Percentiles rank a stretch among this genome's conserved stretches.
Evolutionary conservation across 2,888 invertebrate species (phyloP).

Genomic region (Cheilosia variabilis): DNA sequence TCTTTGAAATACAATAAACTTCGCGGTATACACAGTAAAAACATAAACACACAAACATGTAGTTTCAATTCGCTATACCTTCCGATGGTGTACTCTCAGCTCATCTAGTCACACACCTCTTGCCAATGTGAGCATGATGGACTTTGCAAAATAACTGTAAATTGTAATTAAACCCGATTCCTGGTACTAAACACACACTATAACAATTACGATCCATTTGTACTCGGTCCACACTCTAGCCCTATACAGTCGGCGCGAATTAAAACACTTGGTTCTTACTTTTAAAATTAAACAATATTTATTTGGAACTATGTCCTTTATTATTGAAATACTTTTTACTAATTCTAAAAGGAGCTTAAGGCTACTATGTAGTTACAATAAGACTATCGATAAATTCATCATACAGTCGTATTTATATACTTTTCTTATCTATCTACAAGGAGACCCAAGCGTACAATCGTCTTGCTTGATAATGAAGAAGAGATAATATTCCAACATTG

Average conservation of each 20-base stretch:
- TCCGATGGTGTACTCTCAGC: not conserved
- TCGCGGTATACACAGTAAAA: constrained; percentile 38
- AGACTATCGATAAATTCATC: too few species aligned
- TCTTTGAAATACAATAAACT: constrained; percentile 56
- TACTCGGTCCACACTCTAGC: constrained; percentile 38
- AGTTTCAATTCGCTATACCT: constrained; percentile 65
- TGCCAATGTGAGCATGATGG: constrained; percentile 54
- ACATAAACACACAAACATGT: constrained; percentile 62
- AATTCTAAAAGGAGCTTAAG: too few species aligned
- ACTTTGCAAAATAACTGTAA: constrained; percentile 72
- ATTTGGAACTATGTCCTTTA: too few species aligned
- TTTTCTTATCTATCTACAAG: too few species aligned
- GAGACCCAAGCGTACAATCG: too few species aligned
- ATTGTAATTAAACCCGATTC: constrained; percentile 68
- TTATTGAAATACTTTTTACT: too few species aligned
- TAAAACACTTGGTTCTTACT: too few species aligned
- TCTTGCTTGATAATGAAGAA: too few species aligned
- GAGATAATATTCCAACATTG: too few species aligned
- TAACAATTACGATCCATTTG: constrained; percentile 46
- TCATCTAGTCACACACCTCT: not conserved
- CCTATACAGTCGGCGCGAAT: constrained; percentile 36
- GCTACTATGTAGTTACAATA: too few species aligned
- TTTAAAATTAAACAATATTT: too few species aligned
- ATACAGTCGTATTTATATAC: too few species aligned
- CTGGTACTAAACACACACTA: constrained; percentile 17